Percentiles rank a stretch among this genome's conserved stretches.
phyloP scores from a whole-genome alignment of 1,140 invertebrate genomes.

The Chionoecetes opilio region DNA sequence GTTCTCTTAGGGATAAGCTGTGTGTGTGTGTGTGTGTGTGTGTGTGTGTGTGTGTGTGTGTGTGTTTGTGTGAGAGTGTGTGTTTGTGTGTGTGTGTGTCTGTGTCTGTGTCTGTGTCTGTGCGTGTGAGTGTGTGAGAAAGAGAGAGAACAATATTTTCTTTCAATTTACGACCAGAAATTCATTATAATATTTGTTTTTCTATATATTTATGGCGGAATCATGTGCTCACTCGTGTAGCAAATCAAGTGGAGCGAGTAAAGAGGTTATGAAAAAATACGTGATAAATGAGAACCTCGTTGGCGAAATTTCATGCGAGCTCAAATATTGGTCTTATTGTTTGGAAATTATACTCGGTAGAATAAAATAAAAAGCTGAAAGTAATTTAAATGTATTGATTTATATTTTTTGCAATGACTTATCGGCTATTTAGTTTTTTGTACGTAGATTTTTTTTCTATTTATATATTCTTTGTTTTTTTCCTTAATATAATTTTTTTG shows the following conservation, averaged over 20 bases:
- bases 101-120: no score
- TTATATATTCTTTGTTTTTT: no score
- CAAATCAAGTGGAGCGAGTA: background rate
- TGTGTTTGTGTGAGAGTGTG: constrained; percentile 2
- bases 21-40: constrained; percentile 18
- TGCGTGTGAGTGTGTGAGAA: constrained; percentile 7
- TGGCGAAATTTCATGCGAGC: background rate
- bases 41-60: constrained; percentile 18
- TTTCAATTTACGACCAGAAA: background rate
- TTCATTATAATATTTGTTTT: background rate
- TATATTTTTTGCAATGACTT: no score
- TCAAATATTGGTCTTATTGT: background rate
- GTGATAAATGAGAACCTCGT: no score
- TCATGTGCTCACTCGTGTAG: background rate
- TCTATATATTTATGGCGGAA: background rate
- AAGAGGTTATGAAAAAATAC: background rate
- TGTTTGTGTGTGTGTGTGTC: no score
- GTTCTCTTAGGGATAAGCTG: background rate
- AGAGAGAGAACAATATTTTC: constrained; percentile 17
- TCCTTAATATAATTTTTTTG: no score
- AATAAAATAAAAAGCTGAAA: no score
- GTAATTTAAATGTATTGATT: no score
- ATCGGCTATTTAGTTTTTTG: no score
- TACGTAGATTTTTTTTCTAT: no score
- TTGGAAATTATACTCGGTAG: background rate